Evolutionary conservation across 2,113 vertebrate species (phyloP), one percentile per base, ranked within the genome.

Genomic region (Zosterops borbonicus): DNA sequence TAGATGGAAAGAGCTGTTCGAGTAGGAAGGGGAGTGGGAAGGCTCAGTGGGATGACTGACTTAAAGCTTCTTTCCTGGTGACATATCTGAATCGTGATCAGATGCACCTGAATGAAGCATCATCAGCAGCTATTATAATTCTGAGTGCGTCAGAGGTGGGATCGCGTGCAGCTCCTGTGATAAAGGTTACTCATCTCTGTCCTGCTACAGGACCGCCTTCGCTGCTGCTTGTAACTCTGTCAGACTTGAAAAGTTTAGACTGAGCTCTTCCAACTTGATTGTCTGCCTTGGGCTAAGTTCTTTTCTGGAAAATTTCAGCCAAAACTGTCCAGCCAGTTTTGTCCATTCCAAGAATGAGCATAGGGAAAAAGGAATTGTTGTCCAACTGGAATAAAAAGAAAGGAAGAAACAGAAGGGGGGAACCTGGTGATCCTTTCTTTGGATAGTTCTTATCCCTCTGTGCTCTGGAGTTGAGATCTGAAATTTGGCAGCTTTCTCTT

Each of bases 1-100:
- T 78, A 74, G 35, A 80, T 78, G 83, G 75, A 76, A 95, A 93
- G 83, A 93, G 37, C 79, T 89, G 56, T 44, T 86, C 0, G 2
- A 92, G 93, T 90, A 75, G 93, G 90, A 96, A 93, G 76, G 56
- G 76, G 22, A 87, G 95, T 94, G 83, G 94, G 95, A 95, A 93
- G 94, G 64, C 85, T 94, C 85, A 60, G 92, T 95, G 94, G 90
- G 93, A 94, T 93, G 93, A 70, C 52, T 84, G 95, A 90, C 17
- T 59, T 64, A 50, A 88, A 73, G 42, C n/a, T 92, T 70, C 91
- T 79, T 93, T 80, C 17, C 76, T 63, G 37, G 68, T 95, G 93
- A 88, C 73, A 83, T 69, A 76, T 91, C 29, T 78, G 75, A 90
- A 83, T 88, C 33, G 1, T 90, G 92, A 83, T 81, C 69, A 92